These are phyloP conservation scores for Hypomecis atomaria DNA, from an alignment of 2,888 invertebrate genomes.

Conservation along the genomic window DNA sequence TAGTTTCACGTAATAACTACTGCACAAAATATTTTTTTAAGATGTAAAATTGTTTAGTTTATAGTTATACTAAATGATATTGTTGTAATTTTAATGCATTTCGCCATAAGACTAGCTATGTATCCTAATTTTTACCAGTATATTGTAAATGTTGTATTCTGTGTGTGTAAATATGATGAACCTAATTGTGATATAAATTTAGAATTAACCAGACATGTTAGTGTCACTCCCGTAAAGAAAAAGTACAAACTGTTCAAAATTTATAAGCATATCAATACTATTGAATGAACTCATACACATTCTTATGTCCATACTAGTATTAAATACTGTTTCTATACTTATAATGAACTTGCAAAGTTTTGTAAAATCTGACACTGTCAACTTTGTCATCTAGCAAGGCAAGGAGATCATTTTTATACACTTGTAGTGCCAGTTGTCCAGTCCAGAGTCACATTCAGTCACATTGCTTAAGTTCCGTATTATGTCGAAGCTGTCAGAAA, in stretches of 20 bases:
- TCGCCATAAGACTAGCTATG: slow-evolving; percentile 26
- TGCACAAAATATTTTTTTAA: slow-evolving; percentile 25
- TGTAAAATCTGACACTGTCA: too few relatives aligned
- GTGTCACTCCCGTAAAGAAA: slow-evolving; percentile 23
- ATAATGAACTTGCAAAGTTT: neutral
- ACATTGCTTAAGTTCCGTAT: too few relatives aligned
- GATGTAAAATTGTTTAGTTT: slow-evolving; percentile 7
- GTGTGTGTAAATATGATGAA: slow-evolving; percentile 17
- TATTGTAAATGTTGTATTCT: neutral
- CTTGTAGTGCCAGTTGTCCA: too few relatives aligned
- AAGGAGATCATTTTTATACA: too few relatives aligned
- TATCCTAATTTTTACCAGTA: slow-evolving; percentile 14
- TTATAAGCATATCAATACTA: slow-evolving; percentile 53
- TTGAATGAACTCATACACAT: slow-evolving; percentile 9
- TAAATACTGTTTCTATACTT: slow-evolving; percentile 4
- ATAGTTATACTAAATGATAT: neutral
- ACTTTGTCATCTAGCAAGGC: too few relatives aligned
- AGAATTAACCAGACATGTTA: slow-evolving; percentile 17
- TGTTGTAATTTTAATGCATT: slow-evolving; percentile 11
- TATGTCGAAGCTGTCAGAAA: too few relatives aligned
- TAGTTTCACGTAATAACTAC: neutral
- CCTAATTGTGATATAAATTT: slow-evolving; percentile 31
- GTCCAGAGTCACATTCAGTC: too few relatives aligned
- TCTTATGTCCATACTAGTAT: slow-evolving; percentile 1
- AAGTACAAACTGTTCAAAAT: slow-evolving; percentile 61